Conservation (phyloP, 2,888 invertebrate genomes). For the Criorhina ranunculi region DNA sequence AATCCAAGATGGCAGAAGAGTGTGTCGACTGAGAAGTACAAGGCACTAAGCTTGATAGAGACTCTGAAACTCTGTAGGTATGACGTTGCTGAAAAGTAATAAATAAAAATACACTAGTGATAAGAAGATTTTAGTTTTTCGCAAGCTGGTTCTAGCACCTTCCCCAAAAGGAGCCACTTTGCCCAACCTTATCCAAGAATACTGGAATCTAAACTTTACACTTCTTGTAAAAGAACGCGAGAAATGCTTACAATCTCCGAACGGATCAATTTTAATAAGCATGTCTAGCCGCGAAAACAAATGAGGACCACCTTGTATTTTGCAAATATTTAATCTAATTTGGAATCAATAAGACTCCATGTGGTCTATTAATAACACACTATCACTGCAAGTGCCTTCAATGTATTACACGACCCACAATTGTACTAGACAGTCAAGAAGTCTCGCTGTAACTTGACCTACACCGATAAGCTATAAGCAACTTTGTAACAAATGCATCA, state of each 20-base stretch:
- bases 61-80: no score
- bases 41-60: no score
- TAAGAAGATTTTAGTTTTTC: no score
- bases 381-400: neutral
- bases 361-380: neutral
- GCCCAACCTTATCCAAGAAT: no score
- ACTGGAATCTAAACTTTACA: no score
- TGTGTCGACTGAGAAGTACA: no score
- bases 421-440: neutral
- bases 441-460: neutral
- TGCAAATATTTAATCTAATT: neutral
- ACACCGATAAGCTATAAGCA: neutral
- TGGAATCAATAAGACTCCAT: neutral
- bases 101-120: no score
- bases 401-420: neutral
- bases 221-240: no score
- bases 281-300: neutral
- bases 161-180: no score
- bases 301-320: neutral
- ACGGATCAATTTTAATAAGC: neutral
- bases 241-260: neutral
- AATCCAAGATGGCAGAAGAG: no score
- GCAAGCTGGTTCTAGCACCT: no score
- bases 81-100: no score
- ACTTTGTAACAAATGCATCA: neutral